Evolutionary conservation across 2,888 invertebrate species (phyloP).

Genomic region (Drosophila paucipuncta): DNA sequence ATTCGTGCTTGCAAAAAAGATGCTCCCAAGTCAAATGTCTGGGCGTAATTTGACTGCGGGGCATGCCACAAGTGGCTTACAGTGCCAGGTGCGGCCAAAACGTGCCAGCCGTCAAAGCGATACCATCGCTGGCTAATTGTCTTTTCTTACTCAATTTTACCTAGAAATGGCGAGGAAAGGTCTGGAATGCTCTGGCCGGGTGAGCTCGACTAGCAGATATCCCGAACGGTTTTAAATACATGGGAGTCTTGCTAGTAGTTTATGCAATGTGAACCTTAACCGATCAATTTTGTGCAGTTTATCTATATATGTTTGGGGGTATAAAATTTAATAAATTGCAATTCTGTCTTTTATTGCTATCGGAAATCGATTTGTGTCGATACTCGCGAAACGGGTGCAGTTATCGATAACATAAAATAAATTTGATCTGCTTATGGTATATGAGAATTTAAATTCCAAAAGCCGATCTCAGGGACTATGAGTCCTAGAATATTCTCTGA

Average conservation of each 20-base stretch:
- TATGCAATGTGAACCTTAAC: neutral
- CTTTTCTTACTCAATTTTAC: conserved; percentile 28
- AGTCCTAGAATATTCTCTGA: too few species aligned
- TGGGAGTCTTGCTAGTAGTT: neutral
- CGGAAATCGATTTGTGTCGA: neutral
- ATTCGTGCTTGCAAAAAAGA: conserved; percentile 10
- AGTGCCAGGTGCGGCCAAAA: conserved; percentile 42
- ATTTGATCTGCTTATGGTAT: neutral
- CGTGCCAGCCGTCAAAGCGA: conserved; percentile 42
- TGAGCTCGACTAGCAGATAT: neutral
- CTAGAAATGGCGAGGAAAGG: neutral
- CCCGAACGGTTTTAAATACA: neutral
- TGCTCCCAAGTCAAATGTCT: conserved; percentile 51
- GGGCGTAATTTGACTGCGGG: conserved; percentile 57
- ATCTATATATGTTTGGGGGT: neutral
- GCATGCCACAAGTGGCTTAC: conserved; percentile 76
- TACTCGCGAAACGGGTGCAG: neutral
- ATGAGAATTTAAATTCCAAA: too few species aligned
- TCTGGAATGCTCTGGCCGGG: neutral
- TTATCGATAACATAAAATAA: neutral
- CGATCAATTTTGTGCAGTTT: neutral
- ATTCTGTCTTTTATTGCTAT: neutral
- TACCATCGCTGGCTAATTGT: conserved; percentile 34
- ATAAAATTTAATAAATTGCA: neutral
- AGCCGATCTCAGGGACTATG: too few species aligned